Percentiles rank a stretch among this genome's conserved stretches.
These are phyloP conservation scores for Papilio polytes DNA, from an alignment of 1,140 invertebrate species.

Conservation along the genomic window DNA sequence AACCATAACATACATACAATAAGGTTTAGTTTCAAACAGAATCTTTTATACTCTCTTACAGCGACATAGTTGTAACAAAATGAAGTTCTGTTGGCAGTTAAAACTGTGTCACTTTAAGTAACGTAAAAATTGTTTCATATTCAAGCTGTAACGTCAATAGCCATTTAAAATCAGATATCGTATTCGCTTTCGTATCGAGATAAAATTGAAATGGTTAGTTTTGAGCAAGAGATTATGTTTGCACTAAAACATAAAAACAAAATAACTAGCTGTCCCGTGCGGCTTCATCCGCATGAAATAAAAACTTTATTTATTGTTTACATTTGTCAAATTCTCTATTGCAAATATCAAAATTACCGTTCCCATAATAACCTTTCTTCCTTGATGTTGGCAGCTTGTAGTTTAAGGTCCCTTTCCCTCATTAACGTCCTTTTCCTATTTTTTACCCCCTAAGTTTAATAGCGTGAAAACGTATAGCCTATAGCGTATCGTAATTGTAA, in stretches of 20 bases:
- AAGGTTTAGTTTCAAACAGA: not conserved
- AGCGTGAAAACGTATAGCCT: too few species aligned
- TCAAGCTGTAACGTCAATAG: conserved; percentile 65
- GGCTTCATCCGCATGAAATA: too few species aligned
- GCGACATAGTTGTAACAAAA: conserved; percentile 57
- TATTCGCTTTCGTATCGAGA: conserved; percentile 58
- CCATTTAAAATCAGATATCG: conserved; percentile 65
- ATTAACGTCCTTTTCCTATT: too few species aligned
- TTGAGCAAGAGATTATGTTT: conserved; percentile 63
- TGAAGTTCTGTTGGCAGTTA: conserved; percentile 59
- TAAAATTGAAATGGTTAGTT: conserved; percentile 77
- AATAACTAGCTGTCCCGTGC: conserved; percentile 39
- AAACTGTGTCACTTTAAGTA: conserved; percentile 62
- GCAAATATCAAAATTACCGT: too few species aligned
- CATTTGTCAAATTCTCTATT: too few species aligned
- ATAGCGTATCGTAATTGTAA: too few species aligned
- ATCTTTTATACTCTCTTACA: not conserved
- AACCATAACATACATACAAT: conserved; percentile 4
- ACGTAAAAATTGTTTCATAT: conserved; percentile 61
- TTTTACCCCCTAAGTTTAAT: too few species aligned
- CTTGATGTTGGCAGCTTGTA: too few species aligned
- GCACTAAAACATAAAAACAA: conserved; percentile 47
- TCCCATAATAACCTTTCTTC: too few species aligned
- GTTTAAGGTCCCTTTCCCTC: too few species aligned
- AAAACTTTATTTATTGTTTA: too few species aligned